phyloP scores from a whole-genome alignment of 1,140 invertebrate genomes.

The Drosophila santomea region DNA sequence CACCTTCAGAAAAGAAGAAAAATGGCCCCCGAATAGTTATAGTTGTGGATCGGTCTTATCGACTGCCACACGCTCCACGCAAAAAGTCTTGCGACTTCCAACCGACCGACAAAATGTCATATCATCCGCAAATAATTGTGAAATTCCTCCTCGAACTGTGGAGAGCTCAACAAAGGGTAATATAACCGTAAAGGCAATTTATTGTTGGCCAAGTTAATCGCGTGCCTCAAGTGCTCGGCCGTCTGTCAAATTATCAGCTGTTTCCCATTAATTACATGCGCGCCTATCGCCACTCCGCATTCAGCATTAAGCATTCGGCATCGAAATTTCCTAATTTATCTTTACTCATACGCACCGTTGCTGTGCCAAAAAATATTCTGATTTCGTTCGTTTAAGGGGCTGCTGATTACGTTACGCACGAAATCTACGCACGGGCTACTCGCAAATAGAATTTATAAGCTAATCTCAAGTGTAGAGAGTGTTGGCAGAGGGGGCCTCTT shows the following conservation, averaged over 20 bases:
- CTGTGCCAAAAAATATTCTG: slow-evolving; percentile 31
- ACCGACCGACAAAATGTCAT: slow-evolving; percentile 5
- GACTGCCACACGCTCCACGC: slow-evolving; percentile 12
- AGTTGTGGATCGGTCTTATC: slow-evolving; percentile 15
- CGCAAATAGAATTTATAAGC: slow-evolving; percentile 56
- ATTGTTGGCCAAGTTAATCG: slow-evolving; percentile 38
- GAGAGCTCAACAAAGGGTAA: background rate
- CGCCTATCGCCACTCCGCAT: background rate
- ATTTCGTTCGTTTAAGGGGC: background rate
- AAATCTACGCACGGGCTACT: slow-evolving; percentile 24
- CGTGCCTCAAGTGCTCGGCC: slow-evolving; percentile 37
- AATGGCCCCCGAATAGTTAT: slow-evolving; percentile 16
- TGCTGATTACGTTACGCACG: slow-evolving; percentile 39
- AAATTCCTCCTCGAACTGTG: slow-evolving; percentile 16
- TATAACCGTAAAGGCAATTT: slow-evolving; percentile 4
- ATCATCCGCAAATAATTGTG: slow-evolving; percentile 33
- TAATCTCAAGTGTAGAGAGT: slow-evolving; percentile 30
- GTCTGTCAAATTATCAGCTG: slow-evolving; percentile 58
- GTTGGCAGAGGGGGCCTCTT: slow-evolving; percentile 19
- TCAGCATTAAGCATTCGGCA: slow-evolving; percentile 3
- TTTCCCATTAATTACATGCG: slow-evolving; percentile 56
- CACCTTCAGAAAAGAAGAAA: background rate
- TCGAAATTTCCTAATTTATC: slow-evolving; percentile 47
- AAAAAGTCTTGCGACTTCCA: slow-evolving; percentile 27
- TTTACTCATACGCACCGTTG: slow-evolving; percentile 63